Evolutionary conservation across 2,113 vertebrate species (phyloP).

Genomic region (Microtus montanus): DNA sequence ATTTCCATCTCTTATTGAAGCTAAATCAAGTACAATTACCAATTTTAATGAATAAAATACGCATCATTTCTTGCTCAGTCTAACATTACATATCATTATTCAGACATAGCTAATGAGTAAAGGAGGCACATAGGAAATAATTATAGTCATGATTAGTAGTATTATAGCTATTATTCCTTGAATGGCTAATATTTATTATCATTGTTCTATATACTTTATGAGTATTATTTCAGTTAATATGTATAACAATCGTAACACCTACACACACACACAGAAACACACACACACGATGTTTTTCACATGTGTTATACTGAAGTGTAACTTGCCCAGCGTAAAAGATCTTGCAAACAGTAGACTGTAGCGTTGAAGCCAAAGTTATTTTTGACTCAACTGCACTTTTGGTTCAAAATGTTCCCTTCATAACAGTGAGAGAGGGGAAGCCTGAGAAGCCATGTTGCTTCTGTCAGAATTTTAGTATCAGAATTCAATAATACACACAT

Average conservation of each 20-base stretch:
- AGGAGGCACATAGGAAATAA: conserved; percentile 40
- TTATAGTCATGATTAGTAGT: not conserved
- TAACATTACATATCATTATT: conserved; percentile 32
- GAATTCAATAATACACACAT: not conserved
- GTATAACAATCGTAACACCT: not conserved
- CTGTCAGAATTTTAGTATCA: not conserved
- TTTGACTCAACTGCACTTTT: not conserved
- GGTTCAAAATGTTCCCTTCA: not conserved
- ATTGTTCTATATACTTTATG: not conserved
- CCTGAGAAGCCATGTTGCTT: not conserved
- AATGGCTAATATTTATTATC: conserved; percentile 3
- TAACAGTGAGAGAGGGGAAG: not conserved
- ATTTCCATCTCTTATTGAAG: not conserved
- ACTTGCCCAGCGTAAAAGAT: not conserved
- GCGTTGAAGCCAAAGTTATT: not conserved
- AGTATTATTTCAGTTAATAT: conserved; percentile 20
- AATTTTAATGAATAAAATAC: not conserved
- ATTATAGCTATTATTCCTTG: conserved; percentile 32
- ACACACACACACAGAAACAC: too few relatives aligned
- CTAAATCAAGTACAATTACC: not conserved
- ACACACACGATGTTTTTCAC: not conserved
- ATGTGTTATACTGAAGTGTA: not conserved
- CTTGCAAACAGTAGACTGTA: not conserved
- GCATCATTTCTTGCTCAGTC: conserved; percentile 20
- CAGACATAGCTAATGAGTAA: conserved; percentile 52